Base-by-base conservation (phyloP, 1,140 invertebrate species). In the Proctacanthus coquilletti region DNA sequence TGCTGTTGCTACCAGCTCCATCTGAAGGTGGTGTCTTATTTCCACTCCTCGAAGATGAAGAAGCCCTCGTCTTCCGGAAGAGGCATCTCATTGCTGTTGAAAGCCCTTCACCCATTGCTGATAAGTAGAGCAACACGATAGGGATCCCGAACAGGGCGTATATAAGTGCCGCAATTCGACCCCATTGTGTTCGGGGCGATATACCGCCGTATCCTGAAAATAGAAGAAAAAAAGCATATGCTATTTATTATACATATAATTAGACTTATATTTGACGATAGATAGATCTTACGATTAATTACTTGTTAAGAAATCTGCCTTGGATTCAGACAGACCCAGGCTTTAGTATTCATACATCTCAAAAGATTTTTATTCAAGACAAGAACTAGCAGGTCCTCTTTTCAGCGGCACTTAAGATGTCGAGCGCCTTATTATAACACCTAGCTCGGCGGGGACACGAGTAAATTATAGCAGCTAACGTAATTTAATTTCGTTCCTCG, bases 121-220 rank as follows among this genome's bases (percentile, higher is more conserved):
- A 84, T n/a, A 88, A 64, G 56, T 87, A 87, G 14, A 94, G 71
- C 47, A 94, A 66, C 67, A 92, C 87, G 33, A 94, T 63, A 4
- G 89, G 91, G 43, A 94, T 92, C 15, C 88, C 88, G 25, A 91
- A 68, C 3, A 84, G 68, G 1, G 87, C 86, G 61, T 93, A 94
- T 14, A 86, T 61, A 38, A 93, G 78, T 3, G 92, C 92, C 14
- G 88, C 82, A 76, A 83, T 38, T 48, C 65, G 50, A 41, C 91
- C 88, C 74, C 80, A 83, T 21, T 84, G 68, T 1, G 92, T 96
- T 50, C 80, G 76, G 2, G 91, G 91, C 6, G 86, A 79, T 32
- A 93, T 82, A 52, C 85, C 86, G 20, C 92, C 89, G 52, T 93
- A 93, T 38, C 91, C 89, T 94, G 71, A 3, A 69, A 62, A 41